Evolutionary conservation across 2,113 vertebrate species (phyloP).

Genomic region (Cynocephalus volans): DNA sequence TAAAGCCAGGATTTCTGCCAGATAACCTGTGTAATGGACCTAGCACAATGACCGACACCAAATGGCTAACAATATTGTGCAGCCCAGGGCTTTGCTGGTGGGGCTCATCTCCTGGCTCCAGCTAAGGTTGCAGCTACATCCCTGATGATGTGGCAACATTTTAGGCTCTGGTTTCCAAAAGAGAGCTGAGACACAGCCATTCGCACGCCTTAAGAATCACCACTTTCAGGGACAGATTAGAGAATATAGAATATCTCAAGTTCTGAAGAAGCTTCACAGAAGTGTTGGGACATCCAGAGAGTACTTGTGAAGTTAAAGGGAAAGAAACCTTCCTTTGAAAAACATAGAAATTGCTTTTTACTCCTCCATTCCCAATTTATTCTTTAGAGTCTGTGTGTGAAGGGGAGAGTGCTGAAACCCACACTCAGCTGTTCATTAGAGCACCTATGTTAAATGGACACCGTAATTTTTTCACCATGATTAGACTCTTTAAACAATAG

Average conservation of each 20-base stretch:
- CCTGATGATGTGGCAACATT: background rate
- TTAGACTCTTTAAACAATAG: background rate
- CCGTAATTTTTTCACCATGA: background rate
- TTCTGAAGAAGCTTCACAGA: background rate
- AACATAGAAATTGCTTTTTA: background rate
- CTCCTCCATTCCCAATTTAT: background rate
- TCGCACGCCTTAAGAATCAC: background rate
- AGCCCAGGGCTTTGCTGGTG: background rate
- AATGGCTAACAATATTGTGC: constrained; percentile 2
- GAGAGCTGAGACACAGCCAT: background rate
- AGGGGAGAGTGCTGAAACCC: background rate
- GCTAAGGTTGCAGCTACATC: background rate
- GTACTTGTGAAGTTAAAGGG: background rate
- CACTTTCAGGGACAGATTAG: background rate
- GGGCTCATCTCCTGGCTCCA: background rate
- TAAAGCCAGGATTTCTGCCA: constrained; percentile 48
- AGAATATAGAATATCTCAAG: background rate
- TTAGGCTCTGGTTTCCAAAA: background rate
- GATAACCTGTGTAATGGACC: constrained; percentile 31
- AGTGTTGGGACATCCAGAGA: background rate
- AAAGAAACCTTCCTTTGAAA: background rate
- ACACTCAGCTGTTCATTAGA: background rate
- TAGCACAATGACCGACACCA: background rate
- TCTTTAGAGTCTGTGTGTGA: background rate
- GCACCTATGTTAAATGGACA: background rate